These are phyloP conservation scores for Otus sunia DNA, from an alignment of 2,113 vertebrate species.

Conservation along the genomic window DNA sequence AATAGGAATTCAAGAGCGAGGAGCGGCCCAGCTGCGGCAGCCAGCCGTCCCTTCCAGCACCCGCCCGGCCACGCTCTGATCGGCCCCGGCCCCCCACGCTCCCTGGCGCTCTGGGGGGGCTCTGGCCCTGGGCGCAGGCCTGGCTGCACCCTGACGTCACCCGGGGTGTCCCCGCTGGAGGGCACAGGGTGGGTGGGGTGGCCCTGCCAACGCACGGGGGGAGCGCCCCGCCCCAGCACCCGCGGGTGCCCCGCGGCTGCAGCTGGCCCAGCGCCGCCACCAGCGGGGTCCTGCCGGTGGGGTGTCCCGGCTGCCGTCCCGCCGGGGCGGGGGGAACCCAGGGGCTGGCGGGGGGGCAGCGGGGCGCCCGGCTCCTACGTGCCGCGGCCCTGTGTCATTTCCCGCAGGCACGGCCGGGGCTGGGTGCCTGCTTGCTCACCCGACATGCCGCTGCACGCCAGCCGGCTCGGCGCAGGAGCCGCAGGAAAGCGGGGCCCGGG, in stretches of 20 bases:
- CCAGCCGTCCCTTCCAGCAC: background rate
- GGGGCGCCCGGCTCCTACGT: background rate
- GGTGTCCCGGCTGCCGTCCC: background rate
- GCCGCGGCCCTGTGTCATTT: slow-evolving; percentile 43
- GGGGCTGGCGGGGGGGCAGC: background rate
- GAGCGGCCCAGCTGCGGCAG: slow-evolving; percentile 18
- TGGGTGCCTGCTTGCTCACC: slow-evolving; percentile 55
- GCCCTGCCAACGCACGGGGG: background rate
- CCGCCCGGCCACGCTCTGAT: background rate
- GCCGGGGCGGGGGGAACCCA: accelerated
- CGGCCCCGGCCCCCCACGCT: background rate
- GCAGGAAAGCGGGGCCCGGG: slow-evolving; percentile 55
- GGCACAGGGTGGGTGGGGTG: background rate
- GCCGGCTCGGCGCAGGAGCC: slow-evolving; percentile 31
- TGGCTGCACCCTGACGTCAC: background rate
- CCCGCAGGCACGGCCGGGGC: slow-evolving; percentile 44
- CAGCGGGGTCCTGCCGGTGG: background rate
- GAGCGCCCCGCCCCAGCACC: background rate
- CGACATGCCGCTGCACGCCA: slow-evolving; percentile 56
- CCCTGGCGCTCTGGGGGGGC: background rate
- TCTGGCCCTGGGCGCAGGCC: background rate
- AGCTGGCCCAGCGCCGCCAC: background rate
- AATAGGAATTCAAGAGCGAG: slow-evolving; percentile 56
- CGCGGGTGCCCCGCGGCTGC: background rate
- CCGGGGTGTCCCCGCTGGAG: background rate